A percentile compares a stretch with the other conserved stretches of the same genome.
These are phyloP conservation scores for Lepidochrysops patricia DNA, from an alignment of 2,888 invertebrate species.

Conservation along the genomic window DNA sequence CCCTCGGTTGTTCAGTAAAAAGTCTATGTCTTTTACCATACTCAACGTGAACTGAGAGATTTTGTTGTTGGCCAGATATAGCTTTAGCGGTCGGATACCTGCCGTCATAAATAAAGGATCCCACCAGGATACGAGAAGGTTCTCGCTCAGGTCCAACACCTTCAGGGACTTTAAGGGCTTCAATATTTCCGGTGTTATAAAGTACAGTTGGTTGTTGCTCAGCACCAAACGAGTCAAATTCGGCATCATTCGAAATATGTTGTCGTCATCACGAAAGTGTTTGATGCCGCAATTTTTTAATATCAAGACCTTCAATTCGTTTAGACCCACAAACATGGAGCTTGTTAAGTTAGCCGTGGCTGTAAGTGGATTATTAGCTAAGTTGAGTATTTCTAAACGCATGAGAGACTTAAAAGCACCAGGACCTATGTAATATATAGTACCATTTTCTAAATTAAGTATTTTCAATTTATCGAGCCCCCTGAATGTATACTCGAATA, in stretches of 20 bases:
- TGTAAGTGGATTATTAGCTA: constrained; percentile 70
- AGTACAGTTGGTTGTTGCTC: constrained; percentile 61
- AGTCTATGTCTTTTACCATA: constrained; percentile 74
- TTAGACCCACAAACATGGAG: constrained; percentile 63
- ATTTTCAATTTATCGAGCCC: constrained; percentile 63
- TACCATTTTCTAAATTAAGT: constrained; percentile 69
- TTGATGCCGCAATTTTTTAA: constrained; percentile 68
- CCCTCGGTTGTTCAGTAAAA: constrained; percentile 45
- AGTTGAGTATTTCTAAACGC: constrained; percentile 62
- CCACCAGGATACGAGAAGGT: constrained; percentile 71
- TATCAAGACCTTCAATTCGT: constrained; percentile 59
- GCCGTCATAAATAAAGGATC: constrained; percentile 59
- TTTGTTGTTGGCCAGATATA: constrained; percentile 70
- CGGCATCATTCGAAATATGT: constrained; percentile 66
- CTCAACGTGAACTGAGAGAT: constrained; percentile 67
- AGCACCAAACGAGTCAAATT: constrained; percentile 66
- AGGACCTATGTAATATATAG: constrained; percentile 62
- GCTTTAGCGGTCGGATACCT: constrained; percentile 48
- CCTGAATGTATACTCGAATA: constrained; percentile 65
- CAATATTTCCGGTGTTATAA: constrained; percentile 53
- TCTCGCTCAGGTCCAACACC: constrained; percentile 67
- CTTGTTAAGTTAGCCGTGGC: constrained; percentile 52
- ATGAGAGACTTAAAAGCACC: constrained; percentile 58
- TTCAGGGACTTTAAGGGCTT: constrained; percentile 54
- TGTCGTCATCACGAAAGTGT: constrained; percentile 50